Percentiles rank a stretch among this genome's conserved stretches.
phyloP scores from a whole-genome alignment of 2,888 invertebrate species.

The Oligia latruncula region DNA sequence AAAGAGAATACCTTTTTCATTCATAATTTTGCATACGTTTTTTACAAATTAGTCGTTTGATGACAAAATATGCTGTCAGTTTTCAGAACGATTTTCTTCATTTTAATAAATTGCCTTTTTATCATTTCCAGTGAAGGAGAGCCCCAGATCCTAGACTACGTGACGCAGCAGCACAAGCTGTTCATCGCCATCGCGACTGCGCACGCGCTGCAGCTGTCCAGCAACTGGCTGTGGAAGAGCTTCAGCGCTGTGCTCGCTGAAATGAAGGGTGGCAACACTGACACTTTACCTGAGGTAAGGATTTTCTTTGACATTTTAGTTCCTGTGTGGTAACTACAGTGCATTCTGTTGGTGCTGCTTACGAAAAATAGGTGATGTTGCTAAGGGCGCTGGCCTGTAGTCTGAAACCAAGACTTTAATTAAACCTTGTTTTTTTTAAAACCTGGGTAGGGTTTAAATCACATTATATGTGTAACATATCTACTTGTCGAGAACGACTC shows the following conservation, averaged over 20 bases:
- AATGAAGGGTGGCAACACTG: conserved; percentile 93
- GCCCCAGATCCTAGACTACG: conserved; percentile 96
- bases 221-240: conserved; percentile 94
- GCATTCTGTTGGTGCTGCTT: not conserved
- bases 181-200: conserved; percentile 96
- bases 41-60: not conserved
- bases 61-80: not conserved
- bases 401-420: too few species aligned
- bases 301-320: not conserved
- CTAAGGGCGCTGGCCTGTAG: not conserved
- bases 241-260: conserved; percentile 94
- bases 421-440: too few species aligned
- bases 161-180: conserved; percentile 97
- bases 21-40: not conserved
- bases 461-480: too few species aligned
- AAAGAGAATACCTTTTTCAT: not conserved
- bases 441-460: too few species aligned
- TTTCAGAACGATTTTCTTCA: not conserved
- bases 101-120: not conserved
- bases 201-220: conserved; percentile 93
- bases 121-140: conserved; percentile 92
- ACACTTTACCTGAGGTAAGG: conserved; percentile 94
- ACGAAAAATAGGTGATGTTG: not conserved
- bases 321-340: not conserved
- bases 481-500: not conserved